Conservation (phyloP, 2,888 invertebrate species). For the Philereme vetulata region DNA sequence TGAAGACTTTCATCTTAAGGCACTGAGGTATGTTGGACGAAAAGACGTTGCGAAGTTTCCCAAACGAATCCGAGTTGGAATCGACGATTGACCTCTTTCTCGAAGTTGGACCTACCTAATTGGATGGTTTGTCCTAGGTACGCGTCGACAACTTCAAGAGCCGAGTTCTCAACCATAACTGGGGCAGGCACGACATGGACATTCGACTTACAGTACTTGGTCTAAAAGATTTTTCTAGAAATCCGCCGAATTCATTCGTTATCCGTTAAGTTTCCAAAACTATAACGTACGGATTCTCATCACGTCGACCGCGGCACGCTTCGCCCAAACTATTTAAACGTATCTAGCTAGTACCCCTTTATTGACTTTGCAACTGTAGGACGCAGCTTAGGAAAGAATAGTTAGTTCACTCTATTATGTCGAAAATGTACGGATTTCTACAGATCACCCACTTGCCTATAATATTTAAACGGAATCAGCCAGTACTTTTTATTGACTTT, state of each 20-base stretch:
- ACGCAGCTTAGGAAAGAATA: slow-evolving; percentile 6
- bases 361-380: slow-evolving; percentile 23
- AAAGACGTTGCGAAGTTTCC: too few species aligned
- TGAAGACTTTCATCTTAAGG: too few species aligned
- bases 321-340: slow-evolving; percentile 21
- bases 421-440: neutral
- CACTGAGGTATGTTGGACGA: too few species aligned
- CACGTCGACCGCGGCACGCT: slow-evolving; percentile 19
- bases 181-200: too few species aligned
- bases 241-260: neutral
- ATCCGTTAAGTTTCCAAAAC: slow-evolving; percentile 7
- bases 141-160: too few species aligned
- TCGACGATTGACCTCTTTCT: too few species aligned
- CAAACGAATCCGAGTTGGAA: too few species aligned
- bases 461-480: slow-evolving; percentile 21
- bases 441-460: neutral
- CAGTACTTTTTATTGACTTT: slow-evolving; percentile 21
- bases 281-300: slow-evolving; percentile 9
- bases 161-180: too few species aligned
- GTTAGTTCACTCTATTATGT: neutral
- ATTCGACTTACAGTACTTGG: too few species aligned
- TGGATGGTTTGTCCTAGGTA: too few species aligned
- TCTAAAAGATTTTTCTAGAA: too few species aligned
- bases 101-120: too few species aligned
- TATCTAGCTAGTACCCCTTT: slow-evolving; percentile 10